These are phyloP conservation scores for Acrocephalus arundinaceus DNA, from an alignment of 2,113 vertebrate species.

Conservation along the genomic window DNA sequence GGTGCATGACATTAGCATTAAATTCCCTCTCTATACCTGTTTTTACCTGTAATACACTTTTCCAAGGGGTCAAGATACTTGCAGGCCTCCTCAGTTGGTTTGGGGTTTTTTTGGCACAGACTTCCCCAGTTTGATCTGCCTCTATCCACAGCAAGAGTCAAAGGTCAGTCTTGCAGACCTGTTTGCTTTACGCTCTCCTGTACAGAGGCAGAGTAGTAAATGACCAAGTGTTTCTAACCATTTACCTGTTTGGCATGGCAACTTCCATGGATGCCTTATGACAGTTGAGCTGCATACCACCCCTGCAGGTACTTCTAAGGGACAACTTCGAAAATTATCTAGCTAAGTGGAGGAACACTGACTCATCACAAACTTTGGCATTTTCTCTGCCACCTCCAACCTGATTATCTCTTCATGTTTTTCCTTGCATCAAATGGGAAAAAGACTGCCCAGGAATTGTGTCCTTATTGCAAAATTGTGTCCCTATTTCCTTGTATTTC, in stretches of 20 bases:
- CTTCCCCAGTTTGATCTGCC: background rate
- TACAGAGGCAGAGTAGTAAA: background rate
- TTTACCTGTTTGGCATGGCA: accelerated
- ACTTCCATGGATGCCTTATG: background rate
- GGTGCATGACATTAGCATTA: background rate
- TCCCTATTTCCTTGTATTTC: background rate
- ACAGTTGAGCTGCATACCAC: background rate
- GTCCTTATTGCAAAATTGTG: background rate
- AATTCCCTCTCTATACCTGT: background rate
- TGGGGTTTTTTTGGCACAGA: background rate
- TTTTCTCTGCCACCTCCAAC: background rate
- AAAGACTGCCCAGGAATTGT: background rate
- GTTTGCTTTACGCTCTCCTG: background rate
- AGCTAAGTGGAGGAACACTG: background rate
- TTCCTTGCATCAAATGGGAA: background rate
- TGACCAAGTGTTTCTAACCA: background rate
- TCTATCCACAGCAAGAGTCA: background rate
- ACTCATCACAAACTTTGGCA: background rate
- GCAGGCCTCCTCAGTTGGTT: background rate
- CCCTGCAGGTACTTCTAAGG: background rate
- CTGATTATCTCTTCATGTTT: background rate
- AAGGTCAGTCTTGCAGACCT: background rate
- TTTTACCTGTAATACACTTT: background rate
- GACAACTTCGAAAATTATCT: background rate
- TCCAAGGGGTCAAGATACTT: background rate